Evolutionary conservation across 2,113 vertebrate species (phyloP).

Genomic region (Rhabdornis inornatus): DNA sequence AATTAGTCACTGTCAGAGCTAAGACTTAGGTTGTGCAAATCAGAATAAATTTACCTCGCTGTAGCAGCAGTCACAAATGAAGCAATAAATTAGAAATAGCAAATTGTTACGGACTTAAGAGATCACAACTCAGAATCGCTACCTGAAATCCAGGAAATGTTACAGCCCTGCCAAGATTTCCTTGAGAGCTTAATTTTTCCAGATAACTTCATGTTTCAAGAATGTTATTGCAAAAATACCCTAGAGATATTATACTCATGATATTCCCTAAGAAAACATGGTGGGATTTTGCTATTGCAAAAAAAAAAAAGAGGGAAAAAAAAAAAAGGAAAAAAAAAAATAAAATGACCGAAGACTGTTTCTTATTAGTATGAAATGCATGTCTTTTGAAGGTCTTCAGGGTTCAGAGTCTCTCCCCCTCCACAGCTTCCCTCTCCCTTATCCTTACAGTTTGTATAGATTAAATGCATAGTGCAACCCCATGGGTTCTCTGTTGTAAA

Average conservation of each 20-base stretch:
- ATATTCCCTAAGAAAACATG: slow-evolving; percentile 3
- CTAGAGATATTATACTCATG: background rate
- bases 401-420: slow-evolving; percentile 53
- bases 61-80: slow-evolving; percentile 86
- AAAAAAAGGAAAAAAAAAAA: too few species aligned
- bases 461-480: slow-evolving; percentile 65
- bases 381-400: slow-evolving; percentile 67
- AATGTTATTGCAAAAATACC: slow-evolving; percentile 41
- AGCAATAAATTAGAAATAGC: slow-evolving; percentile 89
- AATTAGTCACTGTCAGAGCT: slow-evolving; percentile 88
- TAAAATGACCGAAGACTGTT: background rate
- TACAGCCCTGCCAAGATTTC: slow-evolving; percentile 63
- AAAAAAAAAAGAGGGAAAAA: background rate
- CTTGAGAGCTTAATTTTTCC: slow-evolving; percentile 73
- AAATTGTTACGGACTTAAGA: slow-evolving; percentile 81
- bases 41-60: slow-evolving; percentile 88
- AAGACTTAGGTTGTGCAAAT: slow-evolving; percentile 85
- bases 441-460: slow-evolving; percentile 58
- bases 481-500: slow-evolving; percentile 66
- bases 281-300: background rate
- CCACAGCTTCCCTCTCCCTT: slow-evolving; percentile 42
- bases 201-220: slow-evolving; percentile 35
- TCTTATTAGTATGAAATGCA: slow-evolving; percentile 52
- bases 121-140: slow-evolving; percentile 77
- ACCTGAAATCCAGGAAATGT: slow-evolving; percentile 73